Evolutionary conservation across 2,888 invertebrate genomes (phyloP).

Genomic region (Palloptera scutellata): DNA sequence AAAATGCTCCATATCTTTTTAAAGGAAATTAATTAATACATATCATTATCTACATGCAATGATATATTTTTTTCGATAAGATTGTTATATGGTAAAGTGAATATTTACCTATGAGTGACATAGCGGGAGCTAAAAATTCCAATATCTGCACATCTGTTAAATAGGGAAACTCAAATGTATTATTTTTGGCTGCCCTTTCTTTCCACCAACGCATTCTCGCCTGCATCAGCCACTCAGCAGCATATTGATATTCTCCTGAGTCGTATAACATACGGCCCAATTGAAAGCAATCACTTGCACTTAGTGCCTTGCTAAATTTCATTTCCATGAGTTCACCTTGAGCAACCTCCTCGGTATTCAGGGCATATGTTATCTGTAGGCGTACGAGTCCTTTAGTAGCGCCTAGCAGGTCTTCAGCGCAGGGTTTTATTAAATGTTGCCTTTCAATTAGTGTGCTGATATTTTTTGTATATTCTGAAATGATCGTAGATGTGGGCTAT

Average conservation of each 20-base stretch:
- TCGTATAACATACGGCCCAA: slow-evolving; percentile 43
- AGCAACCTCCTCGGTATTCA: slow-evolving; percentile 82
- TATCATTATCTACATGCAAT: too few species aligned
- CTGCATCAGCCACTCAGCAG: slow-evolving; percentile 49
- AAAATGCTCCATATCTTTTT: slow-evolving; percentile 35
- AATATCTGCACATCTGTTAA: slow-evolving; percentile 39
- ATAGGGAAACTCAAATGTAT: slow-evolving; percentile 26
- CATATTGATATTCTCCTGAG: slow-evolving; percentile 29
- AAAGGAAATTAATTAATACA: too few species aligned
- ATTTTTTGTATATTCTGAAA: slow-evolving; percentile 1
- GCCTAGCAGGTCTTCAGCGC: slow-evolving; percentile 85
- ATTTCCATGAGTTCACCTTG: slow-evolving; percentile 80
- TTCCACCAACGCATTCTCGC: slow-evolving; percentile 33
- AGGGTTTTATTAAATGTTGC: slow-evolving; percentile 27
- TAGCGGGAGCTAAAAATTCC: slow-evolving; percentile 36
- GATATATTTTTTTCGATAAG: too few species aligned
- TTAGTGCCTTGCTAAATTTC: slow-evolving; percentile 64
- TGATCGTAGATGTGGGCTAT: not conserved
- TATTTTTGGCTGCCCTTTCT: slow-evolving; percentile 9
- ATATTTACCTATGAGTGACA: slow-evolving; percentile 23
- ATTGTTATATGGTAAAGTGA: too few species aligned
- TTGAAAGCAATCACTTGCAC: slow-evolving; percentile 47
- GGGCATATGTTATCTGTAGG: slow-evolving; percentile 86
- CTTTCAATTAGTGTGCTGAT: not conserved
- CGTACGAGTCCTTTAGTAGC: slow-evolving; percentile 89